Conservation (phyloP, 2,888 invertebrate species). For the Coenonympha glycerion region DNA sequence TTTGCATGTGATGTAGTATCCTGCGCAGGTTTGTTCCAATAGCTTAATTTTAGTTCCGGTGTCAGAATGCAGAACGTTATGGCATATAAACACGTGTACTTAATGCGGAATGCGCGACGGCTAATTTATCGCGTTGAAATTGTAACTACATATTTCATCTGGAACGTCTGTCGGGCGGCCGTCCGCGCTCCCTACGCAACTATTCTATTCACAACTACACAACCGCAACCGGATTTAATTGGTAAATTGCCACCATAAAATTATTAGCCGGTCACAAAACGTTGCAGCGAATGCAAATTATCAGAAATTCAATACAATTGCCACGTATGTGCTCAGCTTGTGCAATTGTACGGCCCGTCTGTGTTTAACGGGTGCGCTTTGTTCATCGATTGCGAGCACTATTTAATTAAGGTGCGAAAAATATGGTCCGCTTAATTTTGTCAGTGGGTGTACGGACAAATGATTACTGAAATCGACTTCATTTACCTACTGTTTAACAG, state of each 20-base stretch:
- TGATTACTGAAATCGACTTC: conserved; percentile 2
- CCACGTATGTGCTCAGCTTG: conserved; percentile 30
- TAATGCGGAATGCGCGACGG: background rate
- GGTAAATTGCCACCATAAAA: conserved; percentile 28
- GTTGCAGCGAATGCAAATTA: conserved; percentile 28
- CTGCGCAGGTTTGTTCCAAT: too few species aligned
- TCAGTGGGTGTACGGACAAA: conserved; percentile 12
- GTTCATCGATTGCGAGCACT: conserved; percentile 44
- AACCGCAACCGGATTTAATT: conserved; percentile 24
- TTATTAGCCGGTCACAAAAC: conserved; percentile 27
- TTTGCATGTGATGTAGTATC: too few species aligned
- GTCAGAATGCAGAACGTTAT: too few species aligned
- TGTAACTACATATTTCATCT: conserved; percentile 4
- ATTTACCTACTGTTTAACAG: conserved; percentile 1
- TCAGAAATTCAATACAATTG: conserved; percentile 28
- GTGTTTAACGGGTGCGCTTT: conserved; percentile 43
- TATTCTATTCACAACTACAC: conserved; percentile 22
- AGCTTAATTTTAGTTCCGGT: too few species aligned
- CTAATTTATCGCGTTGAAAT: conserved; percentile 2
- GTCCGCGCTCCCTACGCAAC: conserved; percentile 3
- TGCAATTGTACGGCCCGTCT: conserved; percentile 37
- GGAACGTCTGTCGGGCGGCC: conserved; percentile 3
- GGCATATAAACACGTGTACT: background rate
- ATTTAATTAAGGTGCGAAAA: conserved; percentile 49
- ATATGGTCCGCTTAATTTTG: conserved; percentile 32